phyloP scores from a whole-genome alignment of 2,888 invertebrate genomes.

The Tholera decimalis region DNA sequence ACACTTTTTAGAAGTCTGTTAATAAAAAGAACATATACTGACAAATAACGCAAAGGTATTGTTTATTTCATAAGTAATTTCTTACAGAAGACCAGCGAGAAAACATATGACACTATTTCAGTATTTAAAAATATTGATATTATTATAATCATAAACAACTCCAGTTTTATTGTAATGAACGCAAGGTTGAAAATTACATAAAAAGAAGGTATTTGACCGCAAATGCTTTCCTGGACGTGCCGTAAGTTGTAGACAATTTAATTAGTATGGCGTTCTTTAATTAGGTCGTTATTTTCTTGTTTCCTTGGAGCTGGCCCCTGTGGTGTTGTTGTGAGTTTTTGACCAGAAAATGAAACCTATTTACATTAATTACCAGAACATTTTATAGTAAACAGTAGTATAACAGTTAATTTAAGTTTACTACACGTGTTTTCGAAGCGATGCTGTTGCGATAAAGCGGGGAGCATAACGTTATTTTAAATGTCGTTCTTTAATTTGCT shows the following conservation, averaged over 20 bases:
- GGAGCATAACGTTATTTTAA: conserved; percentile 15
- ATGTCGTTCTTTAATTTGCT: conserved; percentile 24
- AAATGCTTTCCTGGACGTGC: conserved; percentile 34
- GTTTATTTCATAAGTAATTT: too few relatives aligned
- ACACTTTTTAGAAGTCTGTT: too few relatives aligned
- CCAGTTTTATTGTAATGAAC: conserved; percentile 2
- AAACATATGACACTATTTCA: too few relatives aligned
- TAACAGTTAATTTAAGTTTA: conserved; percentile 63
- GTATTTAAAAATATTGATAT: not conserved
- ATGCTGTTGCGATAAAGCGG: conserved; percentile 45
- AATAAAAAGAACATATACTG: too few relatives aligned
- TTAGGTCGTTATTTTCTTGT: conserved; percentile 74
- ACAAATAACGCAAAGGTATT: too few relatives aligned
- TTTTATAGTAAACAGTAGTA: conserved; percentile 60
- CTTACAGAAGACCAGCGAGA: too few relatives aligned
- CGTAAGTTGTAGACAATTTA: conserved; percentile 70
- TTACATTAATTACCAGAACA: conserved; percentile 56
- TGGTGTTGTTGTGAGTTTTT: conserved; percentile 62
- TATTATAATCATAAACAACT: not conserved
- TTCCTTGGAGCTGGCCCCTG: conserved; percentile 64
- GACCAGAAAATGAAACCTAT: conserved; percentile 60
- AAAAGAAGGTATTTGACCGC: conserved; percentile 30
- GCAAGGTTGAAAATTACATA: conserved; percentile 29
- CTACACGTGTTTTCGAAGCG: conserved; percentile 58
- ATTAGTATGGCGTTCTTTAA: conserved; percentile 76